Percentiles rank a stretch among this genome's conserved stretches.
Conservation (phyloP, 2,888 invertebrate species). For the Muschampia plurimacula region DNA sequence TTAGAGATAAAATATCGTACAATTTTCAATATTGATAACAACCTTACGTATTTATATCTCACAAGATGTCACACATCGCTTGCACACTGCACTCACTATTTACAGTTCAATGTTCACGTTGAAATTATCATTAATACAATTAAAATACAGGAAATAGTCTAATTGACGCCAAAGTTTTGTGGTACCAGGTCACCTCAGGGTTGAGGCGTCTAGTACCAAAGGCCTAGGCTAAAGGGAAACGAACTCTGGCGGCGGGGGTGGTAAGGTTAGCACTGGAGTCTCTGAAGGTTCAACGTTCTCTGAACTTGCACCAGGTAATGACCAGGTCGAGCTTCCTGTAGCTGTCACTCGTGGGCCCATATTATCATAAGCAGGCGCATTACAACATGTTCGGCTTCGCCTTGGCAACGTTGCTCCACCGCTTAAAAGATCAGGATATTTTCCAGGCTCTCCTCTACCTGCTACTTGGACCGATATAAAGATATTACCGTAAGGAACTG, state of each 20-base stretch:
- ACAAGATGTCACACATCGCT: constrained; percentile 80
- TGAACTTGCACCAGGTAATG: constrained; percentile 87
- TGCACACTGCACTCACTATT: constrained; percentile 74
- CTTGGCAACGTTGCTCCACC: constrained; percentile 80
- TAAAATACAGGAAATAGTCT: constrained; percentile 74
- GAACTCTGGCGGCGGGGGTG: constrained; percentile 85
- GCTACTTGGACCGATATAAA: constrained; percentile 94
- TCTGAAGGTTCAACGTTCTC: constrained; percentile 71
- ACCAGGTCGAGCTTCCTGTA: constrained; percentile 92
- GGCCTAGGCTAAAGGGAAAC: constrained; percentile 82
- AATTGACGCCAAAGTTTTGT: constrained; percentile 71
- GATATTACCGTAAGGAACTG: constrained; percentile 89
- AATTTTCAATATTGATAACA: constrained; percentile 77
- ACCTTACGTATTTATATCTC: constrained; percentile 77
- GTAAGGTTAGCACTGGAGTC: constrained; percentile 77
- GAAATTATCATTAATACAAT: constrained; percentile 70
- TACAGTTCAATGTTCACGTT: constrained; percentile 69
- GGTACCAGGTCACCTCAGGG: constrained; percentile 83
- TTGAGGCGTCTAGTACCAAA: constrained; percentile 78
- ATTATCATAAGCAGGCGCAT: constrained; percentile 92
- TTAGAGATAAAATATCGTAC: constrained; percentile 66
- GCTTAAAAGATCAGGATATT: constrained; percentile 91
- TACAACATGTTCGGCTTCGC: constrained; percentile 77
- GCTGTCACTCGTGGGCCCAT: constrained; percentile 97
- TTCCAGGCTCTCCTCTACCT: constrained; percentile 72